phyloP scores from a whole-genome alignment of 2,113 vertebrate species.

The Platysteira castanea region DNA sequence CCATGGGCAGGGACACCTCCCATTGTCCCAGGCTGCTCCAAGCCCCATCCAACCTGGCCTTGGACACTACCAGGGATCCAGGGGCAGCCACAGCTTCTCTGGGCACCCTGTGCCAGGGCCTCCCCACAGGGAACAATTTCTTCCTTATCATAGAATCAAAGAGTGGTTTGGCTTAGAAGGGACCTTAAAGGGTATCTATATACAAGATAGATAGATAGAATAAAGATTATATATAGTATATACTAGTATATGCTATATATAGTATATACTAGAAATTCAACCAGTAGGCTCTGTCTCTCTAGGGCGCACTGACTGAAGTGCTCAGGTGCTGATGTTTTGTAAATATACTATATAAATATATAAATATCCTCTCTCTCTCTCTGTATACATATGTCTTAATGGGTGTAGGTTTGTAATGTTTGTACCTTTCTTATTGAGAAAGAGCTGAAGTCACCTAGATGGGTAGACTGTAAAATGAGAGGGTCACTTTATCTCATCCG shows the following conservation, averaged over 20 bases:
- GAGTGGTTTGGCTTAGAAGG: neutral
- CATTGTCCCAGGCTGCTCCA: neutral
- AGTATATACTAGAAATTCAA: neutral
- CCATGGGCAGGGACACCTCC: neutral
- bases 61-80: neutral
- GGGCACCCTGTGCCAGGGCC: neutral
- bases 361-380: neutral
- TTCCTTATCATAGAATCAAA: neutral
- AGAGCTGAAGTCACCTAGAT: neutral
- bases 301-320: neutral
- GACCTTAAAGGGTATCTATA: too few species aligned
- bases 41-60: neutral
- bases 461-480: neutral
- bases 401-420: neutral
- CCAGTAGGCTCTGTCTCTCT: neutral
- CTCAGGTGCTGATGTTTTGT: neutral
- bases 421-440: neutral
- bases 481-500: neutral
- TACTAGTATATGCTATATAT: too few species aligned
- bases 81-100: neutral
- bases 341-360: neutral
- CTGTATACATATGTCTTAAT: accelerated
- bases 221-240: too few species aligned
- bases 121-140: neutral
- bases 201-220: neutral